A percentile compares a stretch with the other conserved stretches of the same genome.
These are phyloP conservation scores for Gymnocheta viridis DNA, from an alignment of 2,888 invertebrate species.

Conservation along the genomic window DNA sequence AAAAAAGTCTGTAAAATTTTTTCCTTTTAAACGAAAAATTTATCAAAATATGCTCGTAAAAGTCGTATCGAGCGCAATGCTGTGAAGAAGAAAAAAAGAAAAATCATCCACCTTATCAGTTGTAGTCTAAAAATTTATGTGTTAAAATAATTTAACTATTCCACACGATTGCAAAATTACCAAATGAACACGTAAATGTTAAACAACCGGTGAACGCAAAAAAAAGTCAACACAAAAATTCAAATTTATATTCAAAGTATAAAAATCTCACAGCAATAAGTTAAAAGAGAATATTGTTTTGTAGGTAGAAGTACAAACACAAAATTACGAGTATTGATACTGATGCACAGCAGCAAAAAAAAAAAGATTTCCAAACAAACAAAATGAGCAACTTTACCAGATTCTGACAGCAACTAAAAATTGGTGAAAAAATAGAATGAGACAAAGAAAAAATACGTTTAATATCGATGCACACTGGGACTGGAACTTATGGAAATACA, in stretches of 20 bases:
- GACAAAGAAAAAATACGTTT: neutral
- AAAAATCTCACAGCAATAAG: conserved; percentile 21
- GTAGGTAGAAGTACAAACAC: conserved; percentile 14
- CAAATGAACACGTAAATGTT: conserved; percentile 65
- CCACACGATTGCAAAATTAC: conserved; percentile 64
- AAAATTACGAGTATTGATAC: conserved; percentile 10
- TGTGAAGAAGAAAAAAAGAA: neutral
- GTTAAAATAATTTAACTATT: conserved; percentile 63
- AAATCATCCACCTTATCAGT: conserved; percentile 31
- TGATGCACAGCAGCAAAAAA: neutral
- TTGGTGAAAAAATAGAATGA: neutral
- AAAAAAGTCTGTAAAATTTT: conserved; percentile 12
- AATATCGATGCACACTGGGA: neutral
- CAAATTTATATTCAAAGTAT: conserved; percentile 24
- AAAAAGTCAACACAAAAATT: conserved; percentile 8
- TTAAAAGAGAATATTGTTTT: conserved; percentile 19
- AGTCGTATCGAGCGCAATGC: conserved; percentile 24
- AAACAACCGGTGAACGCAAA: conserved; percentile 34
- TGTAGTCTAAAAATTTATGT: conserved; percentile 50
- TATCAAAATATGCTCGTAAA: conserved; percentile 14
- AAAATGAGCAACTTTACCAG: conserved; percentile 46
- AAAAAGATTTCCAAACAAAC: conserved; percentile 5
- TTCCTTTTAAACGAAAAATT: neutral
- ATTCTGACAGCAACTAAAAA: conserved; percentile 18
- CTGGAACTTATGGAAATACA: too few species aligned